phyloP scores from a whole-genome alignment of 2,113 vertebrate genomes.

The Isurus oxyrinchus region DNA sequence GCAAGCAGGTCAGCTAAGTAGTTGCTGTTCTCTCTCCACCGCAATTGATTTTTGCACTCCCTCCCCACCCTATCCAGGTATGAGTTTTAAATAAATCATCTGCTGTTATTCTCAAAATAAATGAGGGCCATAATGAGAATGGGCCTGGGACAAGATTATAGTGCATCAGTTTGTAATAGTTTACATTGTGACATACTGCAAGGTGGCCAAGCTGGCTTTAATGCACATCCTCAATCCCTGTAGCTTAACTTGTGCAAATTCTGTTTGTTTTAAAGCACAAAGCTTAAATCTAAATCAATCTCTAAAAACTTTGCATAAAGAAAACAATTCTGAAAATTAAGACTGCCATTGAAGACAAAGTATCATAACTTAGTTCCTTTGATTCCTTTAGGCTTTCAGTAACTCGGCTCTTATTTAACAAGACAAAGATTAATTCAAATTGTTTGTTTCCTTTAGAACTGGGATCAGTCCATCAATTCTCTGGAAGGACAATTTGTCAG shows the following conservation, averaged over 20 bases:
- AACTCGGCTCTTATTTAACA: neutral
- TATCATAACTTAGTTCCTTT: neutral
- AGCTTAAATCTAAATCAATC: neutral
- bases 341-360: neutral
- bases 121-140: neutral
- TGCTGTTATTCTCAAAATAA: neutral
- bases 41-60: too few species aligned
- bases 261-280: neutral
- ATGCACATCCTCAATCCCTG: neutral
- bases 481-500: neutral
- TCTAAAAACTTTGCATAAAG: neutral
- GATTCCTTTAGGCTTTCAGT: neutral
- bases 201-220: neutral
- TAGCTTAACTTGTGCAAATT: neutral
- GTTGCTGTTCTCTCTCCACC: neutral
- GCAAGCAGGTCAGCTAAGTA: neutral
- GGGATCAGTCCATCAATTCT: neutral
- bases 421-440: conserved; percentile 1
- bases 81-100: neutral
- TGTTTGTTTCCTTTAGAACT: neutral
- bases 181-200: neutral
- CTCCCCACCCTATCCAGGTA: neutral
- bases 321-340: neutral
- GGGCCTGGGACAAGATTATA: neutral
- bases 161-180: neutral